Evolutionary conservation across 2,888 invertebrate genomes (phyloP).

Genomic region (Galeopsomyia nigrocyanea): DNA sequence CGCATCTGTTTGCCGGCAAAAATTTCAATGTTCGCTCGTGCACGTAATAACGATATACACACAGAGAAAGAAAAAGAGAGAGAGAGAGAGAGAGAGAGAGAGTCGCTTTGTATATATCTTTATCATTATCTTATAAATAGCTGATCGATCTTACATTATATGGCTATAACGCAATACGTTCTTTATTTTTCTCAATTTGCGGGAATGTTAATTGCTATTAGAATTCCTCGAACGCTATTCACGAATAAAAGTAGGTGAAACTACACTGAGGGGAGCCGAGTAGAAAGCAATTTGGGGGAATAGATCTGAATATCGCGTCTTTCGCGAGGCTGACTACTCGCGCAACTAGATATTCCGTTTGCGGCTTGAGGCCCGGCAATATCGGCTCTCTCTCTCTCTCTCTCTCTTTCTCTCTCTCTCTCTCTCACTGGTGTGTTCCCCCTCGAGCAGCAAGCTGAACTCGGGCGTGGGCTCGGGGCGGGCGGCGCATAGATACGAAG

Average conservation of each 20-base stretch:
- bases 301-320: slow-evolving; percentile 40
- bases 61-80: no score
- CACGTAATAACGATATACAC: not conserved
- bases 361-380: not conserved
- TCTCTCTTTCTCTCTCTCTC: no score
- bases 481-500: slow-evolving; percentile 36
- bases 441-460: not conserved
- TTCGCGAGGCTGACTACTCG: slow-evolving; percentile 5
- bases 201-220: no score
- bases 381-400: not conserved
- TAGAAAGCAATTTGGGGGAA: slow-evolving; percentile 31
- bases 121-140: slow-evolving; percentile 7
- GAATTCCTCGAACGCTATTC: no score
- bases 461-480: no score
- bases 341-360: not conserved
- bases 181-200: not conserved
- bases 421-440: not conserved
- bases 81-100: no score
- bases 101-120: not conserved
- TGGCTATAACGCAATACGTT: slow-evolving; percentile 15
- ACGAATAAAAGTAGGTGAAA: no score
- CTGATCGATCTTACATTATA: slow-evolving; percentile 2
- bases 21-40: slow-evolving; percentile 10
- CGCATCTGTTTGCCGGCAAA: not conserved
- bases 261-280: not conserved